Evolutionary conservation across 2,888 invertebrate species (phyloP), one percentile per base, ranked within the genome.

Genomic region (Polydesmus complanatus): DNA sequence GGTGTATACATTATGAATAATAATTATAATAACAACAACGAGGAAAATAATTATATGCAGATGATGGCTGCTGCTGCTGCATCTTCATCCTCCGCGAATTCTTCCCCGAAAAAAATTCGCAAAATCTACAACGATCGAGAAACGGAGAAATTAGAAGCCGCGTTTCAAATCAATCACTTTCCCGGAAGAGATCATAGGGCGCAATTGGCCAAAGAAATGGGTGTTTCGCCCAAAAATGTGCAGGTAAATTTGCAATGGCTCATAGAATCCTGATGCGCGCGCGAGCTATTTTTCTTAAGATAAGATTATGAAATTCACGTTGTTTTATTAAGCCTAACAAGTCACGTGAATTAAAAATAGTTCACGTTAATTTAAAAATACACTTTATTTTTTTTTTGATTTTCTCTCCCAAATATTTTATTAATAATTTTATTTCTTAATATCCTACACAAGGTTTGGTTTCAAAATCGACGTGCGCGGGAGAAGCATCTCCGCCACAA

Each of bases 391-490:
- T n/a, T n/a, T n/a, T n/a, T n/a, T n/a, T n/a, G n/a, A n/a, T n/a
- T n/a, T n/a, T n/a, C n/a, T n/a, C n/a, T n/a, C n/a, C n/a, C n/a
- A n/a, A n/a, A n/a, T n/a, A n/a, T n/a, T n/a, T n/a, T n/a, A n/a
- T n/a, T n/a, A n/a, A n/a, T n/a, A n/a, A n/a, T n/a, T n/a, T 11
- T 47, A 47, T 47, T n/a, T 47, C 11, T 47, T 47, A 47, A 14
- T 47, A 47, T 14, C 8, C 27, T n/a, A n/a, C n/a, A n/a, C n/a
- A n/a, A 58, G 58, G 52, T 58, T 3, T 58, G 58, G 58, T 58
- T 58, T 22, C 58, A 58, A 27, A 58, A 58, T 37, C 14, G 58
- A 19, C 25, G 58, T 11, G 58, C 58, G 11, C 58, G 58, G 14
- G 58, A 51, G 8, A 18, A 52, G 2, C n/a, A 22, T n/a, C 27